Evolutionary conservation across 2,113 vertebrate genomes (phyloP).

Genomic region (Speoplatyrhinus poulsoni): DNA sequence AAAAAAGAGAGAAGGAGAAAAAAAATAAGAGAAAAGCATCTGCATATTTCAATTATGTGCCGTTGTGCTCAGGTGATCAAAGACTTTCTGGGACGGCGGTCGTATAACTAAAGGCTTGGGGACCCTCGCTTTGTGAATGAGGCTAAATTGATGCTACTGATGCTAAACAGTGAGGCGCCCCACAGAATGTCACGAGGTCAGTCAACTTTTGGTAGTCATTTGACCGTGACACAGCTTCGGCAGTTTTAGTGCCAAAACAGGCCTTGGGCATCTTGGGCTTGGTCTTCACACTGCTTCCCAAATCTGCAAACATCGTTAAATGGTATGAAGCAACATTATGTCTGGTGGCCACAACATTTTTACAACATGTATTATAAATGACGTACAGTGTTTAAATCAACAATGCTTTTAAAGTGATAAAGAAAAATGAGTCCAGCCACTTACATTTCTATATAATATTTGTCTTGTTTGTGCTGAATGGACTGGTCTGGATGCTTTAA

Average conservation of each 20-base stretch:
- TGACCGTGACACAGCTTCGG: constrained; percentile 60
- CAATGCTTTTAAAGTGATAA: too few relatives aligned
- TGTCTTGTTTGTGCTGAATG: too few relatives aligned
- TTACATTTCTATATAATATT: too few relatives aligned
- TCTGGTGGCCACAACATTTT: neutral
- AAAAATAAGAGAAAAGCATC: constrained; percentile 17
- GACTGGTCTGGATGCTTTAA: too few relatives aligned
- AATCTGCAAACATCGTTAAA: constrained; percentile 2
- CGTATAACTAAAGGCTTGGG: constrained; percentile 39
- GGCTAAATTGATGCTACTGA: constrained; percentile 64
- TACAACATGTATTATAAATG: too few relatives aligned
- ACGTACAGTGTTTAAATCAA: too few relatives aligned
- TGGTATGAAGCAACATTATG: neutral
- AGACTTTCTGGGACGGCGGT: constrained; percentile 46
- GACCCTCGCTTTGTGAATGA: constrained; percentile 56
- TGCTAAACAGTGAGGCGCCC: constrained; percentile 62
- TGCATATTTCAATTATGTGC: constrained; percentile 68
- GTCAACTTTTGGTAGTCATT: constrained; percentile 65
- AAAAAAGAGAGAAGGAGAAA: constrained; percentile 16
- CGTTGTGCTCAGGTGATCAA: constrained; percentile 70
- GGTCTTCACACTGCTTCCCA: constrained; percentile 13
- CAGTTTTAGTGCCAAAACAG: neutral
- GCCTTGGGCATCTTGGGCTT: neutral
- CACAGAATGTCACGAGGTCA: constrained; percentile 63
- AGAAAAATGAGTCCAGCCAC: too few relatives aligned